phyloP scores from a whole-genome alignment of 2,113 vertebrate genomes.

The human region DNA sequence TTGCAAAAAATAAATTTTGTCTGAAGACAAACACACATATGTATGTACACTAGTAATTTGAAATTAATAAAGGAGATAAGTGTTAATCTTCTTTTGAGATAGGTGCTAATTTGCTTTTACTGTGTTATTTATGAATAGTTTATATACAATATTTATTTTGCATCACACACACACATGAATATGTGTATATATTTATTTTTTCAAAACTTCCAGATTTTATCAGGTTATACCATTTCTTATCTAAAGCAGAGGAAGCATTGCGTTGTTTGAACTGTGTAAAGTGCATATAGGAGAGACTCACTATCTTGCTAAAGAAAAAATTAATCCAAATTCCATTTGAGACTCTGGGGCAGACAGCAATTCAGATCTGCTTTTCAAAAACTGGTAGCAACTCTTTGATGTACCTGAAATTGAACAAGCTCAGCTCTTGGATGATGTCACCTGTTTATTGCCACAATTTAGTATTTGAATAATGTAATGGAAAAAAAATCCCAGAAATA shows the following conservation, averaged over 20 bases:
- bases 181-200: not conserved
- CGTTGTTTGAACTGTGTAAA: not conserved
- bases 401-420: conserved; percentile 5
- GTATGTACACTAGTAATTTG: not conserved
- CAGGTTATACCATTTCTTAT: not conserved
- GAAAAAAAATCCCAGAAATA: conserved; percentile 23
- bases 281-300: not conserved
- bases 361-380: conserved; percentile 57
- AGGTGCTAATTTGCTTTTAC: not conserved
- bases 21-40: not conserved
- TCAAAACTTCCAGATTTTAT: not conserved
- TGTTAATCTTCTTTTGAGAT: too few relatives aligned
- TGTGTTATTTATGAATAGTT: not conserved
- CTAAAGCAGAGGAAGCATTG: conserved; percentile 12
- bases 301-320: conserved; percentile 61
- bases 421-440: conserved; percentile 32
- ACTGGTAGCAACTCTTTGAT: not conserved
- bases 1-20: not conserved
- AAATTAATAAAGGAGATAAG: not conserved
- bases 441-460: conserved; percentile 14
- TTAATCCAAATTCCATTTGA: conserved; percentile 63
- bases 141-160: not conserved
- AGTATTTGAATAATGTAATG: conserved; percentile 24
- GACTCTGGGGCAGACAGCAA: conserved; percentile 29
- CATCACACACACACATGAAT: not conserved